Conservation (phyloP, 1,140 invertebrate genomes). For the Manduca sexta region DNA sequence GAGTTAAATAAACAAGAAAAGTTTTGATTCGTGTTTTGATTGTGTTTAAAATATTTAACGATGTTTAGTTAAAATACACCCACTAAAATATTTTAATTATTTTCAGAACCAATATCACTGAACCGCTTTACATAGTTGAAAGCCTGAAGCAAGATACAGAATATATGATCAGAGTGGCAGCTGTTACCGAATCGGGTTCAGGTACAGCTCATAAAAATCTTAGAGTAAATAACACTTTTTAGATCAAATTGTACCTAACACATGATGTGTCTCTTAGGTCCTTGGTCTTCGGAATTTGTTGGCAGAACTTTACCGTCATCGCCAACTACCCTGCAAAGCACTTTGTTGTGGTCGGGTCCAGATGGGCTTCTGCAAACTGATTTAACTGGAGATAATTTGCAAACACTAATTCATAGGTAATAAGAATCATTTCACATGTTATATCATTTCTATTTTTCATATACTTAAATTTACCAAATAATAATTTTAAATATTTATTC, state of each 20-base stretch:
- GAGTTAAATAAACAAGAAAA: no score
- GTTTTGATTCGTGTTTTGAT: no score
- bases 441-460: constrained; percentile 3
- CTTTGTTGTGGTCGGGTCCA: constrained; percentile 81
- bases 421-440: constrained; percentile 47
- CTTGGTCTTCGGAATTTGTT: constrained; percentile 85
- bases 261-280: constrained; percentile 60
- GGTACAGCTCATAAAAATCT: constrained; percentile 50
- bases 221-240: background rate
- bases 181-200: constrained; percentile 82
- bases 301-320: constrained; percentile 77
- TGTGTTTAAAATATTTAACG: no score
- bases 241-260: background rate
- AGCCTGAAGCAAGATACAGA: constrained; percentile 81
- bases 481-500: constrained; percentile 30
- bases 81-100: no score
- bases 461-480: background rate
- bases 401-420: constrained; percentile 76
- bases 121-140: constrained; percentile 77
- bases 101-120: constrained; percentile 74
- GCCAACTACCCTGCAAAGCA: constrained; percentile 69
- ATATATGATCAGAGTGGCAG: constrained; percentile 85
- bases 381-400: constrained; percentile 81
- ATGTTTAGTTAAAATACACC: no score
- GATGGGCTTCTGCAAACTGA: constrained; percentile 83